Percentiles rank a stretch among this genome's conserved stretches.
phyloP scores from a whole-genome alignment of 2,797 vertebrate genomes.

The Sebastes matsubarae region DNA sequence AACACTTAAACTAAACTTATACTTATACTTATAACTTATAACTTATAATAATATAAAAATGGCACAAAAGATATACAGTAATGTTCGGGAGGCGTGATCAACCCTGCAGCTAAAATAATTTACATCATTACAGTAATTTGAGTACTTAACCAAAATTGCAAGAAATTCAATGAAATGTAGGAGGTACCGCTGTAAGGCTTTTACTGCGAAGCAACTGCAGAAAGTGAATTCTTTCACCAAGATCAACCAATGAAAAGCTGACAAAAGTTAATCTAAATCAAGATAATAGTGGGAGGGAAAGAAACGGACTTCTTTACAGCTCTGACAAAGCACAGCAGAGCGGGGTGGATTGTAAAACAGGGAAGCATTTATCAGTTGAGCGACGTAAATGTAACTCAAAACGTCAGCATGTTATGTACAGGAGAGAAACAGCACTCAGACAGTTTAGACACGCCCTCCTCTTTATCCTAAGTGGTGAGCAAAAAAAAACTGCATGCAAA shows the following conservation, averaged over 20 bases:
- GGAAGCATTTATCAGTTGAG: not conserved
- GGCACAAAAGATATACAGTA: not conserved
- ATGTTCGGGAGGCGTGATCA: not conserved
- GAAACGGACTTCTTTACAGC: not conserved
- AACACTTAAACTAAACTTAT: too few species aligned
- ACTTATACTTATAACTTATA: too few species aligned
- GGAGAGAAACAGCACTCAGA: conserved; percentile 2
- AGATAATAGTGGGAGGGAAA: not conserved
- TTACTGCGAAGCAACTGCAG: not conserved
- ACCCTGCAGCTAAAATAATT: not conserved
- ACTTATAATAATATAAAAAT: too few species aligned
- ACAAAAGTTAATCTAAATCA: not conserved
- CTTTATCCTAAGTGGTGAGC: not conserved
- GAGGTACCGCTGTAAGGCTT: not conserved
- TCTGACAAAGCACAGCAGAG: not conserved
- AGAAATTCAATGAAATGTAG: not conserved
- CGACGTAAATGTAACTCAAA: not conserved
- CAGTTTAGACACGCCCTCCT: not conserved
- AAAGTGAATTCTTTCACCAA: not conserved
- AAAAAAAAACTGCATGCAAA: not conserved
- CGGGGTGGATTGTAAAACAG: not conserved
- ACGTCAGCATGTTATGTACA: conserved; percentile 17
- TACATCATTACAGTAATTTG: not conserved
- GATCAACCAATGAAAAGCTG: not conserved
- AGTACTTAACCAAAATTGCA: not conserved